Conservation (phyloP, 1,140 invertebrate genomes). For the Ostrea denselamellosa region DNA sequence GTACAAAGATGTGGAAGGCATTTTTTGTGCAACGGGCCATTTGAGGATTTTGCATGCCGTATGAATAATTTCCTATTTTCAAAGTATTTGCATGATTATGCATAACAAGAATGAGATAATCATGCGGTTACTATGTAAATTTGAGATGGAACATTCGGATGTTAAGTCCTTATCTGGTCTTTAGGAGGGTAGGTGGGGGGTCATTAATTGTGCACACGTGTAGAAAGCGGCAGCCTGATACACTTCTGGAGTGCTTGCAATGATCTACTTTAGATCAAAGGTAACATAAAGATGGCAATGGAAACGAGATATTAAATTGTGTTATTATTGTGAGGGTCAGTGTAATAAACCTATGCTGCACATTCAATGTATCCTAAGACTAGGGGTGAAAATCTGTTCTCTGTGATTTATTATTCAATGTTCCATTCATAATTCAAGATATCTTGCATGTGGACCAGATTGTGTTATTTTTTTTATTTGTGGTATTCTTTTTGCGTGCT, state of each 20-base stretch:
- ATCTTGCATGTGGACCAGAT: no score
- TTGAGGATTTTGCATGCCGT: not conserved
- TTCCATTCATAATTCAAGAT: no score
- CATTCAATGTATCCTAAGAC: no score
- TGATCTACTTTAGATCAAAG: not conserved
- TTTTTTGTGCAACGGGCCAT: not conserved
- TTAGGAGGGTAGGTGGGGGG: not conserved
- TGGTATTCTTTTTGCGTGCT: no score
- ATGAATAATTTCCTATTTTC: constrained; percentile 3
- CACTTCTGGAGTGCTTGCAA: no score
- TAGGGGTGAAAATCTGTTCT: no score
- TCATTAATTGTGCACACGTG: no score
- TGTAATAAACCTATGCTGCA: not conserved
- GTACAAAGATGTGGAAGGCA: not conserved
- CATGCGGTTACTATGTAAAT: constrained; percentile 4
- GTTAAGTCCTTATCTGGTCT: constrained; percentile 1
- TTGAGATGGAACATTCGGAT: not conserved
- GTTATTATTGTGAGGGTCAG: not conserved
- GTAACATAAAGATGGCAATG: not conserved
- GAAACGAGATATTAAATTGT: not conserved
- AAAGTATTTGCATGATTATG: constrained; percentile 15
- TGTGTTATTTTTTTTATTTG: no score
- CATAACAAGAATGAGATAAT: constrained; percentile 13
- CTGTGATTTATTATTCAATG: no score
- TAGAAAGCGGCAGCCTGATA: no score